These are phyloP conservation scores for Caenorhabditis panamensis DNA, from an alignment of 2,888 invertebrate genomes.

Conservation along the genomic window DNA sequence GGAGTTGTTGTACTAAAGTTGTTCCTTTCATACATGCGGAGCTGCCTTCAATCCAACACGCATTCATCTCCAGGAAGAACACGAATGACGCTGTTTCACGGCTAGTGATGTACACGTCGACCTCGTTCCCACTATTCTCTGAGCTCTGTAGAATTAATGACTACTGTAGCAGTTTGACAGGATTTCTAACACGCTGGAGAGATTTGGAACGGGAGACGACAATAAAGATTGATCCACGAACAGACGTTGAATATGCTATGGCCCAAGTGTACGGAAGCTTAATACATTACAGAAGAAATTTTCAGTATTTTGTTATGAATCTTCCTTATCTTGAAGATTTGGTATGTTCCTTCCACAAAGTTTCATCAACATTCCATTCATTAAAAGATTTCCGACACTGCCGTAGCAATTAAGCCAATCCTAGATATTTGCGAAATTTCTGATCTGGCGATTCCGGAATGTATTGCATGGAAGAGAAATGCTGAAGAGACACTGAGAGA, in stretches of 20 bases:
- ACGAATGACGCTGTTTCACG: conserved; percentile 47
- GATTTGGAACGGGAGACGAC: conserved; percentile 58
- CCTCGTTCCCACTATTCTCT: conserved; percentile 42
- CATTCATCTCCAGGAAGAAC: conserved; percentile 57
- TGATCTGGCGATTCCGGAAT: conserved; percentile 65
- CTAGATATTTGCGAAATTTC: conserved; percentile 65
- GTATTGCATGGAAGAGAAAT: conserved; percentile 67
- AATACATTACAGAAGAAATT: conserved; percentile 52
- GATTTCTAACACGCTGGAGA: conserved; percentile 53
- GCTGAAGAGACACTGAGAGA: conserved; percentile 41
- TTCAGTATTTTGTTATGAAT: conserved; percentile 56
- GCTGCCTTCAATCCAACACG: conserved; percentile 60
- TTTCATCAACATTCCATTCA: too few species aligned
- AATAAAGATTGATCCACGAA: conserved; percentile 44
- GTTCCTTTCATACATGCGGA: conserved; percentile 60
- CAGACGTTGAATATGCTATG: conserved; percentile 61
- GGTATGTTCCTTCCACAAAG: conserved; percentile 45
- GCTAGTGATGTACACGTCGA: conserved; percentile 40
- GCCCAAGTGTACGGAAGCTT: conserved; percentile 58
- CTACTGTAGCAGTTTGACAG: conserved; percentile 15
- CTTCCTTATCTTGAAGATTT: conserved; percentile 60
- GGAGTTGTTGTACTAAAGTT: conserved; percentile 56
- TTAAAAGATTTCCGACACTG: conserved; percentile 66
- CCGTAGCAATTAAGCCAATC: conserved; percentile 51
- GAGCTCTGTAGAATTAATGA: conserved; percentile 22